Evolutionary conservation across 2,113 vertebrate genomes (phyloP).

Genomic region (Desmodus rotundus): DNA sequence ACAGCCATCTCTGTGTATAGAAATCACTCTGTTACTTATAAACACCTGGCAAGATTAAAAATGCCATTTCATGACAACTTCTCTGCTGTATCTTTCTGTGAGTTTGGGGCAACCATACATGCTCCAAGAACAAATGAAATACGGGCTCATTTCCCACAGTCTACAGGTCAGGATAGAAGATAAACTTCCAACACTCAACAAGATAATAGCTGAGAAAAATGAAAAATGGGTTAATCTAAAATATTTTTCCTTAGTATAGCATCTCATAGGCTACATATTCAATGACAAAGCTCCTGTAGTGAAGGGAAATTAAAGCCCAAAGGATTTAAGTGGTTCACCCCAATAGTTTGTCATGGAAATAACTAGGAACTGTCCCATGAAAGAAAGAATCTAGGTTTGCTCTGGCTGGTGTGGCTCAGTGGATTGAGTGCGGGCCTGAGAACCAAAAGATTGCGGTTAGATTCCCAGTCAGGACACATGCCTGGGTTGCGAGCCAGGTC

Average conservation of each 20-base stretch:
- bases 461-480: no score
- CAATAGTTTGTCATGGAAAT: neutral
- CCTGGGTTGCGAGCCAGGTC: no score
- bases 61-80: neutral
- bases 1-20: neutral
- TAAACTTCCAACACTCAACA: neutral
- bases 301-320: neutral
- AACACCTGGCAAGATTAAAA: neutral
- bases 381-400: neutral
- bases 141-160: neutral
- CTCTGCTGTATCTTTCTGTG: neutral
- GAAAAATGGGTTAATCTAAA: neutral
- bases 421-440: no score
- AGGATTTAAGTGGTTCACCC: neutral
- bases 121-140: neutral
- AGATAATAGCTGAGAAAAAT: neutral
- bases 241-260: neutral
- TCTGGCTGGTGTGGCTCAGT: no score
- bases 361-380: neutral
- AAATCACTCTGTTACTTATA: conserved; percentile 11
- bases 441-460: no score
- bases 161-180: neutral
- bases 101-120: neutral
- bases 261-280: neutral
- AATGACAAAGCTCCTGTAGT: neutral